Evolutionary conservation across 1,140 invertebrate genomes (phyloP).

Genomic region (Chelonus insularis): DNA sequence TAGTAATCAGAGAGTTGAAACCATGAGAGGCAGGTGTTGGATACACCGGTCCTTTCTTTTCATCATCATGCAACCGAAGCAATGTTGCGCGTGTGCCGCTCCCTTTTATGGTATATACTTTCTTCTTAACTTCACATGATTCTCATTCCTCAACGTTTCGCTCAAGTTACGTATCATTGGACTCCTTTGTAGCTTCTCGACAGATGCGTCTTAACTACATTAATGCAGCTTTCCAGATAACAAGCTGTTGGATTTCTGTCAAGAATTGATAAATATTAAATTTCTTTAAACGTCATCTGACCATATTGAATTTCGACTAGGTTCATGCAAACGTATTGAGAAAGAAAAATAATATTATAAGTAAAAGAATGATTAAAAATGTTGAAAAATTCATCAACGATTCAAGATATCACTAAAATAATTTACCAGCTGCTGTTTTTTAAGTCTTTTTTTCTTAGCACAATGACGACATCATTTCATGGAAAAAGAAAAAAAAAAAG

Average conservation of each 20-base stretch:
- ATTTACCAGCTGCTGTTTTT: background rate
- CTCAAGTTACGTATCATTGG: no score
- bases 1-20: constrained; percentile 14
- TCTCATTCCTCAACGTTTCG: no score
- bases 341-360: no score
- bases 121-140: no score
- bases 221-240: no score
- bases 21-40: constrained; percentile 13
- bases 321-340: no score
- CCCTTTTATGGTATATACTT: background rate
- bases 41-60: constrained; percentile 18
- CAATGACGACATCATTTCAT: background rate
- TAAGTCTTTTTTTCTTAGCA: background rate
- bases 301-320: no score
- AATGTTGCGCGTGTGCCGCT: constrained; percentile 6
- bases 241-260: background rate
- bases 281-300: background rate
- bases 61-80: background rate
- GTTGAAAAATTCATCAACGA: no score
- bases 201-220: no score
- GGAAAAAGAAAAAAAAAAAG: background rate
- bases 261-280: constrained; percentile 13
- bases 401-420: no score
- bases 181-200: no score
- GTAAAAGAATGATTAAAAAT: no score